Conservation (phyloP, 2,113 vertebrate species). For the Dinomys branickii region DNA sequence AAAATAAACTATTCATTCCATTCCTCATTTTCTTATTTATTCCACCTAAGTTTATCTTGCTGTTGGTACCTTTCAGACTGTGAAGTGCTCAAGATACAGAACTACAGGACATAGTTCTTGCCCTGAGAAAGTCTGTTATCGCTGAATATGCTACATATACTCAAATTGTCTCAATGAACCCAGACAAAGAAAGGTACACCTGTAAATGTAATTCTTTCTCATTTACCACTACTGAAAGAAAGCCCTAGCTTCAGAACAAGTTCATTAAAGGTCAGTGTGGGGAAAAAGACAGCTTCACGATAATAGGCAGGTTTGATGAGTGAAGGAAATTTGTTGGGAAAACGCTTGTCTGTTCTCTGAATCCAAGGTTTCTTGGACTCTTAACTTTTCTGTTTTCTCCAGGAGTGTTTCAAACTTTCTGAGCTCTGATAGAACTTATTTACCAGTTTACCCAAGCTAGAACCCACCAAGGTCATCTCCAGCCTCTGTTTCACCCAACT, state of each 20-base stretch:
- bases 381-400: neutral
- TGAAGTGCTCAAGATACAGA: neutral
- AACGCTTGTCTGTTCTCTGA: neutral
- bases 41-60: neutral
- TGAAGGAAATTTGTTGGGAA: neutral
- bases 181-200: neutral
- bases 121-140: neutral
- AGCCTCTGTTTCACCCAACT: neutral
- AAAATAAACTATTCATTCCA: neutral
- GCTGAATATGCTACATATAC: neutral
- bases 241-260: neutral
- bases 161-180: neutral
- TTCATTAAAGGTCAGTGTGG: neutral
- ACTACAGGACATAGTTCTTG: neutral
- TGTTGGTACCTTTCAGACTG: conserved; percentile 10
- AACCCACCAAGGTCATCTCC: neutral
- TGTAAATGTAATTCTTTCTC: neutral
- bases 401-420: neutral
- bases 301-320: neutral
- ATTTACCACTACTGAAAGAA: neutral
- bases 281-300: neutral
- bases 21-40: neutral
- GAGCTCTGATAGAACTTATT: neutral
- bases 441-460: neutral
- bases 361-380: neutral